Evolutionary conservation across 1,140 invertebrate genomes (phyloP).

Genomic region (Mercenaria mercenaria): DNA sequence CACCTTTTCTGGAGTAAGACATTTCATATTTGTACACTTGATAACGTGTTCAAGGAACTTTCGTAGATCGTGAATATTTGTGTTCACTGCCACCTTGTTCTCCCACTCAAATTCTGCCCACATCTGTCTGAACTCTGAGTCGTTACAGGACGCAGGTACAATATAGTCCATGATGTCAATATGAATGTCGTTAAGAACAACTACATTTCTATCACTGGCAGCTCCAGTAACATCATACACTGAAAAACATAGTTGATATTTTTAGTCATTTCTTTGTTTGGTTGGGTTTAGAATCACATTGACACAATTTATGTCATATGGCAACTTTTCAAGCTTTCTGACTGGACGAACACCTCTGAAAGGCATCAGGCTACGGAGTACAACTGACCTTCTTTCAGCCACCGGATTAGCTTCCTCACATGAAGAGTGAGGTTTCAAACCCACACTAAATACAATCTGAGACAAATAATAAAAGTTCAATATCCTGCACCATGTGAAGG

Average conservation of each 20-base stretch:
- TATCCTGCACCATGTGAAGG: no score
- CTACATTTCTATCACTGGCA: slow-evolving; percentile 97
- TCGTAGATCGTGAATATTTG: slow-evolving; percentile 95
- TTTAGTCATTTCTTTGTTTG: no score
- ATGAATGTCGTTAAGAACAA: slow-evolving; percentile 99
- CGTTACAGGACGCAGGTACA: slow-evolving; percentile 97
- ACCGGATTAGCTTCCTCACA: no score
- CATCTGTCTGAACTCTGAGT: slow-evolving; percentile 99
- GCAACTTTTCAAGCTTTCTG: no score
- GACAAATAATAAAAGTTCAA: no score
- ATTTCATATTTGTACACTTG: slow-evolving; percentile 99
- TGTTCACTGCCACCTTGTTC: slow-evolving; percentile 99
- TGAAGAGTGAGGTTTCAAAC: no score
- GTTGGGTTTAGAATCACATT: no score
- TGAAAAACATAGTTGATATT: slow-evolving; percentile 84
- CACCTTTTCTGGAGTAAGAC: slow-evolving; percentile 93
- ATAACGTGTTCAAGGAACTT: slow-evolving; percentile 97
- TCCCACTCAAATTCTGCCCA: slow-evolving; percentile 99
- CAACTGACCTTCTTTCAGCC: no score
- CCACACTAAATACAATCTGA: no score
- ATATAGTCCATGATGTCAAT: slow-evolving; percentile 99
- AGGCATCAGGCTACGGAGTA: no score
- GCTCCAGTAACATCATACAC: slow-evolving; percentile 98
- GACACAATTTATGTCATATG: no score
- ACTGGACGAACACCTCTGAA: no score